These are phyloP conservation scores for Cheilosia urbana DNA, from an alignment of 2,888 invertebrate species.

Conservation along the genomic window DNA sequence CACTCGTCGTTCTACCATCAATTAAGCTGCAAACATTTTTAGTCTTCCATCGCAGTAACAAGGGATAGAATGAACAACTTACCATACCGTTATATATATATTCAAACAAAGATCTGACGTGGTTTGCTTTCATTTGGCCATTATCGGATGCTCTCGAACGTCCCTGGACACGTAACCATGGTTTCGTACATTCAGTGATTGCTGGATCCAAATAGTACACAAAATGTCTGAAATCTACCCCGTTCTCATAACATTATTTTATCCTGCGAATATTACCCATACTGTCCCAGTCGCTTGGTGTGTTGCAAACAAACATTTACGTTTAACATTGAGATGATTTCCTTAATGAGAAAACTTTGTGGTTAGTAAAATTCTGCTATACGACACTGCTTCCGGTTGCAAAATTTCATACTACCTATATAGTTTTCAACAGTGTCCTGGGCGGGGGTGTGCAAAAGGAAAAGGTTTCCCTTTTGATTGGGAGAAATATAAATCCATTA, in stretches of 20 bases:
- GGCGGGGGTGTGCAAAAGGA: background rate
- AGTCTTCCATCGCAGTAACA: background rate
- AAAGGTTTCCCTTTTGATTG: background rate
- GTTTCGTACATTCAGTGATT: slow-evolving; percentile 10
- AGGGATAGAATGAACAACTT: slow-evolving; percentile 20
- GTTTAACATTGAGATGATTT: slow-evolving; percentile 69
- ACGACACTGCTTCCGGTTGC: slow-evolving; percentile 7
- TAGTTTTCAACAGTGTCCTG: slow-evolving; percentile 24
- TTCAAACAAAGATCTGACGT: slow-evolving; percentile 56
- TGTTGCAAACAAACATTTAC: slow-evolving; percentile 55
- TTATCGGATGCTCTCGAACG: slow-evolving; percentile 45
- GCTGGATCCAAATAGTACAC: slow-evolving; percentile 44
- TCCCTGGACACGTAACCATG: slow-evolving; percentile 10
- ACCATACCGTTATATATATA: background rate
- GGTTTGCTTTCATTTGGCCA: slow-evolving; percentile 58
- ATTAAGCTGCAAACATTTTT: slow-evolving; percentile 55
- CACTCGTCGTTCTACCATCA: slow-evolving; percentile 55
- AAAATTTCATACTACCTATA: slow-evolving; percentile 6
- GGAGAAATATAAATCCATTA: slow-evolving; percentile 42
- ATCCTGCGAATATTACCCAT: slow-evolving; percentile 25
- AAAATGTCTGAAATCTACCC: slow-evolving; percentile 21
- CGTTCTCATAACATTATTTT: background rate
- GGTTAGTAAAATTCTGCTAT: slow-evolving; percentile 21
- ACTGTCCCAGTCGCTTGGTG: background rate
- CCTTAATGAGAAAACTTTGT: slow-evolving; percentile 73